Base-by-base conservation (phyloP, 2,888 invertebrate genomes). In the Athalia cordata region DNA sequence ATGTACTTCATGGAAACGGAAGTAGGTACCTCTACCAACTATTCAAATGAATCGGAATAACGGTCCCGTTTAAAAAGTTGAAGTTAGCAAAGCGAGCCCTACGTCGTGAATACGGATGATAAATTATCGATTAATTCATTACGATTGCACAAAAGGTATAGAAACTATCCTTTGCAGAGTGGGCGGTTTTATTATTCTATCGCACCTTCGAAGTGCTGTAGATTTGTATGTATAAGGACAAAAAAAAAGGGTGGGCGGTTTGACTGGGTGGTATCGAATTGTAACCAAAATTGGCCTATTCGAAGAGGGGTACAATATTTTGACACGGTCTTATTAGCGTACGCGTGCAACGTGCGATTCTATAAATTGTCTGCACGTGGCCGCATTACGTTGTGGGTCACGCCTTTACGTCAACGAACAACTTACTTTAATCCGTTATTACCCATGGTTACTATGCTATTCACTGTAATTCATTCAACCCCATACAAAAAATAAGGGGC, bases 231-330 rank as follows among this genome's bases (percentile, higher is more conserved):
- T 11, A 4, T 11, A 11, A 55, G n/a, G n/a, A 55, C 11, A 55
- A 55, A 55, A 55, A 55, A 62, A 49, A 59, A 70, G 52, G 11
- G 75, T 79, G 75, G 50, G 64, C 59, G 77, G 65, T 66, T 55
- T 43, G 66, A 55, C 61, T 78, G 49, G 77, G 76, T 75, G 78
- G 80, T 80, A 66, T 79, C 67, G 79, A 77, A 79, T 64, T 70
- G 74, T 52, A 70, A 79, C 80, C 76, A 78, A 86, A 87, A 88
- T 88, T 87, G 87, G 86, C 87, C 86, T 86, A 88, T 88, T 88
- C 86, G 87, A 1, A 82, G 83, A 82, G 80, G 82, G 80, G 82
- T 81, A 84, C 84, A 87, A 86, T 75, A 78, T 74, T 67, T 75
- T 75, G 75, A 75, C 75, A 64, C 75, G 45, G 75, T 11, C 29